These are phyloP conservation scores for Drosophila sp. DNA, from an alignment of 1,140 invertebrate genomes.

Conservation along the genomic window DNA sequence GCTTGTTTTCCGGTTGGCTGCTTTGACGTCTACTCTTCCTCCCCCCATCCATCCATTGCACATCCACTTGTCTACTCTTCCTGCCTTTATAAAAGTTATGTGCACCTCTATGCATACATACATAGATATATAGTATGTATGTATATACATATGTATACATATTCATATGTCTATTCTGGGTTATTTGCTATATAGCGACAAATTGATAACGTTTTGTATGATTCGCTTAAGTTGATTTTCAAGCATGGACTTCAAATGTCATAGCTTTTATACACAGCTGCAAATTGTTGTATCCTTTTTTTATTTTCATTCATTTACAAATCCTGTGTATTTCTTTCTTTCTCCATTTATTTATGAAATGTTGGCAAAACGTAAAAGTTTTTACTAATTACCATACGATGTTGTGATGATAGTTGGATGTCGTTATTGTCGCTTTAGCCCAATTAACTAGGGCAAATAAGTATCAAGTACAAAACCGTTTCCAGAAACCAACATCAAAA, in stretches of 20 bases:
- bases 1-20: slow-evolving; percentile 83
- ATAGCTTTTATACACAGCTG: slow-evolving; percentile 11
- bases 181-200: slow-evolving; percentile 76
- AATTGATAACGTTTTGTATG: slow-evolving; percentile 79
- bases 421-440: too few relatives aligned
- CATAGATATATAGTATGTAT: not conserved
- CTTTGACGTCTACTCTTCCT: slow-evolving; percentile 34
- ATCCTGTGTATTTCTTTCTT: not conserved
- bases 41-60: not conserved
- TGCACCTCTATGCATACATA: slow-evolving; percentile 10
- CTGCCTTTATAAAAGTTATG: slow-evolving; percentile 5
- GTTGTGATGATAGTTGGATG: too few relatives aligned
- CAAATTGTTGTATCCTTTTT: slow-evolving; percentile 12
- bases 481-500: too few relatives aligned
- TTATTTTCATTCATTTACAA: slow-evolving; percentile 1
- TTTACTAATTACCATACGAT: not conserved
- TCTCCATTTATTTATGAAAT: too few relatives aligned
- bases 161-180: slow-evolving; percentile 38
- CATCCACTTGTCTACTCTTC: not conserved
- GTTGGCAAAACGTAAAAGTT: not conserved
- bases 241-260: slow-evolving; percentile 61
- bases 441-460: too few relatives aligned
- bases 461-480: too few relatives aligned
- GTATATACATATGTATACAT: not conserved
- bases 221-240: slow-evolving; percentile 80